Base-by-base conservation (phyloP, 2,113 vertebrate genomes). In the Gallinago media region DNA sequence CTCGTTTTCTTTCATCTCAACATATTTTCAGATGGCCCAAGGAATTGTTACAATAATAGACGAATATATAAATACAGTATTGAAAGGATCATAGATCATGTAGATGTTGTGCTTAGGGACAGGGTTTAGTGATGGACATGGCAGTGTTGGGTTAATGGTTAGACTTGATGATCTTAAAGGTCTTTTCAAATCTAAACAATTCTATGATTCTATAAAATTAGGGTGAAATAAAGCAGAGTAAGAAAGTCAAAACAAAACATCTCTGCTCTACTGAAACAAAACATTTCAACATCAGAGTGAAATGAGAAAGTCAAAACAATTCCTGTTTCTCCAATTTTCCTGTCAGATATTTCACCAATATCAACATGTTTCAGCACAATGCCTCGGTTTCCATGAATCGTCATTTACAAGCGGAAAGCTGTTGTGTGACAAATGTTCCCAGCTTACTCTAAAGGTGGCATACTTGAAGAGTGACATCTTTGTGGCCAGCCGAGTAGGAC, bases 1-100 rank as follows among this genome's bases (percentile, higher is more conserved):
- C 61, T 80, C 6, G 77, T 95, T 96, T 96, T 84, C 86, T 82
- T 96, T 94, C 89, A 85, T 87, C 68, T 87, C 92, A 77, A 76
- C 31, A 15, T 84, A 81, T 94, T 94, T 96, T 92, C 83, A 88
- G 59, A 70, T 55, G 59, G 59, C 34, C 68, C 56, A 66, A 94
- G 88, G 65, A 94, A 29, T 55, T 63, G 50, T 77, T 89, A 44
- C n/a, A 22, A 10, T 87, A 94, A 87, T 7, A 95, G 80, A 29
- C 21, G 79, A 91, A 87, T 87, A 68, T 7, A 62, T 88, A 91
- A 96, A 87, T 77, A 73, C 15, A 27, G 20, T 42, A 47, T 67
- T 85, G 76, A 66, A 88, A 84, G 58, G 49, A 75, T 76, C 1
- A 0, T 54, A 85, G 61, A 65, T 44, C 3, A 8, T 65, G 27